Evolutionary conservation across 2,888 invertebrate genomes (phyloP), one percentile per base, ranked within the genome.

Genomic region (Stegana nigrithorax): DNA sequence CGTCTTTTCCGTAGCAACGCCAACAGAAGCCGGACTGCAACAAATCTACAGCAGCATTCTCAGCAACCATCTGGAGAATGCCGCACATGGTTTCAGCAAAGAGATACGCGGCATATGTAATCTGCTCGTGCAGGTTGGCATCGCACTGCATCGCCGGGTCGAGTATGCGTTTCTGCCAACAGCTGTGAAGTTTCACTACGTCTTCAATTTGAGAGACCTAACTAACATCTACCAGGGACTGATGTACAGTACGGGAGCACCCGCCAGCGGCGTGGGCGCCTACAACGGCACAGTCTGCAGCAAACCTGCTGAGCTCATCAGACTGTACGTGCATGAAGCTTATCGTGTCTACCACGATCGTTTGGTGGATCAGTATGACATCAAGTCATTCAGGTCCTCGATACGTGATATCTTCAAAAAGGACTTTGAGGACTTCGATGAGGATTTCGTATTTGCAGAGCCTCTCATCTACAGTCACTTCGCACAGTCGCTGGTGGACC

Each of bases 151-250:
- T 81, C 87, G 87, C 23, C 93, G 92, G 79, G 89, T 97, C 12
- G 87, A 91, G 0, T 85, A 90, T 12, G 90, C 89, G 0, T 97
- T 97, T 86, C 87, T 97, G 69, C 97, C 97, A 0, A 97, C 97
- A 0, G 97, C 97, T 12, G 88, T 95, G 71, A 97, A 97, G 87
- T 98, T 97, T 82, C 97, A 98, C 84, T 98, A 98, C 81, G 88
- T 93, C 55, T 98, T 97, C 86, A 98, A 97, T 83, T 86, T 98
- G 62, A 88, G 97, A 63, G 97, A 98, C 84, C 87, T 97, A 65
- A 95, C 96, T 1, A 96, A 96, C 82, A 93, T 98, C 69, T 97
- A 96, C 85, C 96, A 95, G 92, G 97, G 96, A 2, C 89, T 97
- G 55, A 87, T 97, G 67, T 96, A 95, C 82, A 90, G 94, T 45